Evolutionary conservation across 1,140 invertebrate genomes (phyloP).

Genomic region (Eurosta solidaginis): DNA sequence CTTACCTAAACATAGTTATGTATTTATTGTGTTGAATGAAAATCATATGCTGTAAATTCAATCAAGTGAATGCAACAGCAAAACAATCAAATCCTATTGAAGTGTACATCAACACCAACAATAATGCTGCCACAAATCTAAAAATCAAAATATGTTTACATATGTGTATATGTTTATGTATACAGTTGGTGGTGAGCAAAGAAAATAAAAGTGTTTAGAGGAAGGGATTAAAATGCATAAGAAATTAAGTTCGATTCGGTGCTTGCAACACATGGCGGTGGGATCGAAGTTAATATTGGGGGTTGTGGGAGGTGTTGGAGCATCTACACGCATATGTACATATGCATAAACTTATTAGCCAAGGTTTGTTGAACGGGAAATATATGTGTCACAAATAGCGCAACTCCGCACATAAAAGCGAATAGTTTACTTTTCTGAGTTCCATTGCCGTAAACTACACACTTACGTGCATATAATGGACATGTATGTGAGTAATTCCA

Average conservation of each 20-base stretch:
- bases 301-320: no score
- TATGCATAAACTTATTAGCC: no score
- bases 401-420: no score
- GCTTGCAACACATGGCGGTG: no score
- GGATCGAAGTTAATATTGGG: no score
- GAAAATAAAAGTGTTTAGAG: slow-evolving; percentile 23
- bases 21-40: not conserved
- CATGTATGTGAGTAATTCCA: no score
- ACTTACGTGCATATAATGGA: no score
- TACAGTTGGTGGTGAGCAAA: slow-evolving; percentile 8
- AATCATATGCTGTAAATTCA: slow-evolving; percentile 2
- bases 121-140: not conserved
- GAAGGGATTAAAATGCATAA: not conserved
- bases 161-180: not conserved
- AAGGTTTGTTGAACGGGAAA: no score
- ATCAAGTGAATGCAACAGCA: slow-evolving; percentile 11
- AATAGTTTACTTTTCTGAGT: no score
- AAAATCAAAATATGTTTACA: not conserved
- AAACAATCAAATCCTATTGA: slow-evolving; percentile 9
- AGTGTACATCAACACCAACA: not conserved
- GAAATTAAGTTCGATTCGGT: not conserved
- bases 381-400: no score
- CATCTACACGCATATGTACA: no score
- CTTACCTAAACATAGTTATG: not conserved
- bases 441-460: no score